These are phyloP conservation scores for Cyprinodon tularosa DNA, from an alignment of 2,113 vertebrate species.

Conservation along the genomic window DNA sequence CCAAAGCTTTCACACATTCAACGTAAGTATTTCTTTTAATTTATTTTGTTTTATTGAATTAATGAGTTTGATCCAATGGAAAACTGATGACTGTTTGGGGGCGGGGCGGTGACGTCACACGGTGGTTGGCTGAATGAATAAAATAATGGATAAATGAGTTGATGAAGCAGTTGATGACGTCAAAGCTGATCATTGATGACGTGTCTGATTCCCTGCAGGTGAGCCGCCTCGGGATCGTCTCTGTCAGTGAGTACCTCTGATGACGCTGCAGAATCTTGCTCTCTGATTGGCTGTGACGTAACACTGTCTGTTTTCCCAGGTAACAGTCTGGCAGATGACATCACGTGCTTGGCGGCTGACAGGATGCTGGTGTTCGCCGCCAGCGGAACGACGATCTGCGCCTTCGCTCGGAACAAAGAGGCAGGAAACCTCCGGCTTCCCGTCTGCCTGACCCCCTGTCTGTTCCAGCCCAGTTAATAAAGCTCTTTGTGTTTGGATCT, in stretches of 20 bases:
- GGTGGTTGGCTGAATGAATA: background rate
- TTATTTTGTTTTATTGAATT: too few species aligned
- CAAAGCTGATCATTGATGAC: background rate
- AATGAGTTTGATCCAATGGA: too few species aligned
- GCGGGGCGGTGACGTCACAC: background rate
- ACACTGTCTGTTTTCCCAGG: slow-evolving; percentile 75
- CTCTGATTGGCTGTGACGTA: slow-evolving; percentile 40
- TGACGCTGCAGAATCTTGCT: background rate
- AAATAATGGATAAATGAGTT: background rate
- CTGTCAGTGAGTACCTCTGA: slow-evolving; percentile 90
- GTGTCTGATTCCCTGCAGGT: slow-evolving; percentile 78
- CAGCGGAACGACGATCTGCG: slow-evolving; percentile 80
- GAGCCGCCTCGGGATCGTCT: slow-evolving; percentile 90
- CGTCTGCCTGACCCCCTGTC: background rate
- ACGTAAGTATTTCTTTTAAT: slow-evolving; percentile 79
- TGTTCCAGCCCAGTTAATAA: background rate
- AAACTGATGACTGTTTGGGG: too few species aligned
- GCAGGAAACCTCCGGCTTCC: slow-evolving; percentile 33
- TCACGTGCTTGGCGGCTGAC: slow-evolving; percentile 90
- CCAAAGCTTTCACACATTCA: slow-evolving; percentile 90
- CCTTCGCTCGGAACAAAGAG: slow-evolving; percentile 88
- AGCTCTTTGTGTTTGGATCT: background rate
- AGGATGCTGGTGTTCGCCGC: slow-evolving; percentile 91
- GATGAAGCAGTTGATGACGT: background rate
- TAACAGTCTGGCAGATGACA: slow-evolving; percentile 90